Evolutionary conservation across 2,888 invertebrate species (phyloP).

Genomic region (Metopia argyrocephala): DNA sequence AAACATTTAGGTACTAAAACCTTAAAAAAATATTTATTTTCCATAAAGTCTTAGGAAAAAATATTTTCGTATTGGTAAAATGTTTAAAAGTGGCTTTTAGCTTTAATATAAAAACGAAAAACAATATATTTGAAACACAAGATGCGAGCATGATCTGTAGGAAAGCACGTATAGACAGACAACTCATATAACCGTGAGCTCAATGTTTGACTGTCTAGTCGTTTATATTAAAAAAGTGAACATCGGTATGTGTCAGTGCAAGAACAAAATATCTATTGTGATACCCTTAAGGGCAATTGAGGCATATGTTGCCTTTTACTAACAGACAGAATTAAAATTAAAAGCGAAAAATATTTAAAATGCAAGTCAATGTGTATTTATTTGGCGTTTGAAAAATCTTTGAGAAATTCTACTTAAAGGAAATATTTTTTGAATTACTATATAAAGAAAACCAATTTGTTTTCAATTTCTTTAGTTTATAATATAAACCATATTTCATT

Average conservation of each 20-base stretch:
- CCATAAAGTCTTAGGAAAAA: constrained; percentile 36
- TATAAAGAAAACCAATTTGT: too few relatives aligned
- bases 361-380: not conserved
- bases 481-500: too few relatives aligned
- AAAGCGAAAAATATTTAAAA: not conserved
- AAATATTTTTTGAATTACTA: not conserved
- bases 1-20: constrained; percentile 24
- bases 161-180: constrained; percentile 48
- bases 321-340: not conserved
- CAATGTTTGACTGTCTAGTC: constrained; percentile 57
- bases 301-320: constrained; percentile 31
- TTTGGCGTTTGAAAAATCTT: not conserved
- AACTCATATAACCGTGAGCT: constrained; percentile 56
- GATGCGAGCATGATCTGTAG: not conserved
- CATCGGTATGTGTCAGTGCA: constrained; percentile 19
- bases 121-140: constrained; percentile 7
- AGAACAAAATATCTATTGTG: constrained; percentile 22
- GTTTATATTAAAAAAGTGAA: constrained; percentile 57
- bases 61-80: constrained; percentile 32
- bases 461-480: too few relatives aligned
- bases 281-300: constrained; percentile 40
- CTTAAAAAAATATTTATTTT: constrained; percentile 28
- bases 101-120: constrained; percentile 7
- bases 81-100: constrained; percentile 46
- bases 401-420: too few relatives aligned